Percentiles rank a stretch among this genome's conserved stretches.
phyloP scores from a whole-genome alignment of 1,140 invertebrate species.

The Drosophila funebris region DNA sequence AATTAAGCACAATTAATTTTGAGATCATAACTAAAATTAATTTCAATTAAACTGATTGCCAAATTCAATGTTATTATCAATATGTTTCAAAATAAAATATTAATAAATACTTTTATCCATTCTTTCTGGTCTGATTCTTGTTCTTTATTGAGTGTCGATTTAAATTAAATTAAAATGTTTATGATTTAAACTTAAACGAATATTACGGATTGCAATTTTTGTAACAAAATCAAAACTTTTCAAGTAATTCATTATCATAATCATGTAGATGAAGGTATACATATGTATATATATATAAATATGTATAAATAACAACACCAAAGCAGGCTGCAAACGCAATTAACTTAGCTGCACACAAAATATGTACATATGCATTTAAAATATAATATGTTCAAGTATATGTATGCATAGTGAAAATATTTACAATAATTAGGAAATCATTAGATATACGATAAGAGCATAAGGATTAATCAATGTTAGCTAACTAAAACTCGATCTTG shows the following conservation, averaged over 20 bases:
- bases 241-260: slow-evolving; percentile 39
- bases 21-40: neutral
- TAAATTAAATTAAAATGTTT: slow-evolving; percentile 39
- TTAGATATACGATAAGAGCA: slow-evolving; percentile 9
- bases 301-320: slow-evolving; percentile 69
- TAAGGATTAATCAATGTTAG: slow-evolving; percentile 8
- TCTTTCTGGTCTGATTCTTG: slow-evolving; percentile 38
- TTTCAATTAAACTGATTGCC: slow-evolving; percentile 1
- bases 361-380: slow-evolving; percentile 1
- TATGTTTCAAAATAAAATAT: too few relatives aligned
- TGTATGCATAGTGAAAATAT: slow-evolving; percentile 35
- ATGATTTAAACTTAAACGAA: slow-evolving; percentile 40
- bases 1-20: neutral
- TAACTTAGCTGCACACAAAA: slow-evolving; percentile 26
- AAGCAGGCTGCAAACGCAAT: slow-evolving; percentile 52
- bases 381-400: slow-evolving; percentile 1
- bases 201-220: slow-evolving; percentile 20
- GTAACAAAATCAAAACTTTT: slow-evolving; percentile 66
- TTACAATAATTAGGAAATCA: slow-evolving; percentile 38
- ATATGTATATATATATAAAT: slow-evolving; percentile 30
- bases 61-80: neutral
- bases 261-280: slow-evolving; percentile 22
- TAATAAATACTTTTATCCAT: too few relatives aligned
- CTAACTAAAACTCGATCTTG: slow-evolving; percentile 38
- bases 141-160: slow-evolving; percentile 57